These are phyloP conservation scores for Linepithema humile DNA, from an alignment of 1,140 invertebrate species.

Conservation along the genomic window DNA sequence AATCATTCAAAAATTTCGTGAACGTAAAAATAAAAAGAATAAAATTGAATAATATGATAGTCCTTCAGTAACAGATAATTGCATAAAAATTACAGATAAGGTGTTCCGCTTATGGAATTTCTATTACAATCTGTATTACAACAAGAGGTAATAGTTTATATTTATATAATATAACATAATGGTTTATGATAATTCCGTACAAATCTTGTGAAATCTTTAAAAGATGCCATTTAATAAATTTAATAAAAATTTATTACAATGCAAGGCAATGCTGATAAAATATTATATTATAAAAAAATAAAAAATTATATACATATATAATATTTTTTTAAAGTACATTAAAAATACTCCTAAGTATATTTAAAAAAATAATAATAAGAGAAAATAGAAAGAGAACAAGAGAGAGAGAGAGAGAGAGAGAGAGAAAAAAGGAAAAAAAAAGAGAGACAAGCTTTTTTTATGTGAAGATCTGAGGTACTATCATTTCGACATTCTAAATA, in stretches of 20 bases:
- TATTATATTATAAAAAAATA: neutral
- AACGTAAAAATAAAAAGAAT: neutral
- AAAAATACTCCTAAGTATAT: neutral
- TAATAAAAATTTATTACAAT: neutral
- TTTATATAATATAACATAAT: neutral
- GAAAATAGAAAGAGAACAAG: neutral
- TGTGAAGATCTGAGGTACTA: neutral
- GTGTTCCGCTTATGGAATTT: neutral
- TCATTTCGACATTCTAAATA: neutral
- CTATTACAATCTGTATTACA: neutral
- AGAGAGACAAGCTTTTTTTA: too few relatives aligned
- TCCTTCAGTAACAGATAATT: neutral
- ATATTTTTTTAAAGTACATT: slow-evolving; percentile 4
- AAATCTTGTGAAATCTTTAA: neutral
- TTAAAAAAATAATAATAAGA: neutral
- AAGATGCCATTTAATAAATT: neutral
- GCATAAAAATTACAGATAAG: neutral
- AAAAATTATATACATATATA: too few relatives aligned
- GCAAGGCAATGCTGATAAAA: neutral
- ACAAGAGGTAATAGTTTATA: neutral
- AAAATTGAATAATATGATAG: neutral
- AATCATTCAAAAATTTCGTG: neutral
- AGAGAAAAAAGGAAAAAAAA: too few relatives aligned
- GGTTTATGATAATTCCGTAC: neutral
- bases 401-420: too few relatives aligned